These are phyloP conservation scores for Pleuronectes platessa DNA, from an alignment of 2,113 vertebrate genomes.

Conservation along the genomic window DNA sequence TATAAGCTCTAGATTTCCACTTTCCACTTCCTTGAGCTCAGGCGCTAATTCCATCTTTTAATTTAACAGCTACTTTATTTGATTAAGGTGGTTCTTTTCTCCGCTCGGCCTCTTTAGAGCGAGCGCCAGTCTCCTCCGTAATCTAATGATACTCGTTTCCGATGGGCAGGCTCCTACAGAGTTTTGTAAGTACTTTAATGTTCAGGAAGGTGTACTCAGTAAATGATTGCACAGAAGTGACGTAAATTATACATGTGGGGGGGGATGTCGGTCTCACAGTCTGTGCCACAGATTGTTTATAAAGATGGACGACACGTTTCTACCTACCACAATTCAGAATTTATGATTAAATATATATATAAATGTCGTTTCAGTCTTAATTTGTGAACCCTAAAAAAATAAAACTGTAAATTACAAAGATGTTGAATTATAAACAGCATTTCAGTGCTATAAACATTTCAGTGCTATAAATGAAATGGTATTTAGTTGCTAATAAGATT, in stretches of 20 bases:
- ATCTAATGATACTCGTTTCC: conserved; percentile 19
- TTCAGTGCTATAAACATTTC: no score
- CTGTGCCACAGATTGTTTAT: no score
- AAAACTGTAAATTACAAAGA: no score
- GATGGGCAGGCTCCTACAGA: background rate
- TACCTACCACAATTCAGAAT: background rate
- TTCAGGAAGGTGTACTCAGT: conserved; percentile 4
- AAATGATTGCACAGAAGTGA: conserved; percentile 1
- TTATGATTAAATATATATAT: background rate
- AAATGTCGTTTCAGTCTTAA: no score
- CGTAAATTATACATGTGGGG: background rate
- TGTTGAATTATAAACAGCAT: no score
- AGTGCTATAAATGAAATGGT: no score
- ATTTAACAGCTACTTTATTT: conserved; percentile 38
- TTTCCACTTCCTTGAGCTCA: background rate
- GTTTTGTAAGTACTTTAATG: conserved; percentile 25
- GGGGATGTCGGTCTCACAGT: background rate
- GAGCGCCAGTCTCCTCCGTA: conserved; percentile 6
- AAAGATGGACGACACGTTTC: no score
- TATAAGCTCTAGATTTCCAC: background rate
- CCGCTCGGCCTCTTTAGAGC: conserved; percentile 14
- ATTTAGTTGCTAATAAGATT: no score
- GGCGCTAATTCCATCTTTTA: conserved; percentile 27
- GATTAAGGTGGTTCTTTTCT: background rate
- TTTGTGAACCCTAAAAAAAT: no score